Conservation (phyloP, 2,113 vertebrate genomes). For the Notechis scutatus region DNA sequence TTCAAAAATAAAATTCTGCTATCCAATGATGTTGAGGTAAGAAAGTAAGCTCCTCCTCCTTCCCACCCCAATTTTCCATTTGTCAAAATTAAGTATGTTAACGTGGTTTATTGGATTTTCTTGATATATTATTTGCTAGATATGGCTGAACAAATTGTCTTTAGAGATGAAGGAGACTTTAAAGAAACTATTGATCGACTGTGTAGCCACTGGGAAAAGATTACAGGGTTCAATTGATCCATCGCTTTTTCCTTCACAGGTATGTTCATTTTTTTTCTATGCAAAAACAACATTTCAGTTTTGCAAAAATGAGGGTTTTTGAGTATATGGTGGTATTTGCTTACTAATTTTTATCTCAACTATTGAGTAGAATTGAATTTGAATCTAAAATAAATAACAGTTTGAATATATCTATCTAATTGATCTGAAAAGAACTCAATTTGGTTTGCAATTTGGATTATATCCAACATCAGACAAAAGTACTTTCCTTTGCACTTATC, state of each 20-base stretch:
- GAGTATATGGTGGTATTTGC: not conserved
- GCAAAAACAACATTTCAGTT: not conserved
- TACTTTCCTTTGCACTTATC: not conserved
- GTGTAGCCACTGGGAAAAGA: constrained; percentile 78
- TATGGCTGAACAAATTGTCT: constrained; percentile 87
- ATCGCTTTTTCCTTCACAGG: constrained; percentile 89
- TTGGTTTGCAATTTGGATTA: not conserved
- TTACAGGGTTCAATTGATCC: constrained; percentile 81
- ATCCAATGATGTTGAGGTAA: constrained; percentile 91
- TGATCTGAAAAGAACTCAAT: constrained; percentile 9
- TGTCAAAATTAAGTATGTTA: constrained; percentile 17
- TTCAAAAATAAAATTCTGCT: constrained; percentile 85
- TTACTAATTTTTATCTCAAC: not conserved
- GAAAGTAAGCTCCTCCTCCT: constrained; percentile 1
- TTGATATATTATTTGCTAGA: constrained; percentile 65
- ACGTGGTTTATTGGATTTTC: constrained; percentile 25
- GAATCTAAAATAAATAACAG: not conserved
- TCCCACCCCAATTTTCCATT: not conserved
- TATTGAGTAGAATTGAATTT: not conserved
- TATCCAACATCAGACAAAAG: not conserved
- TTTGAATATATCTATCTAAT: not conserved
- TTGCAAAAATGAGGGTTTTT: not conserved
- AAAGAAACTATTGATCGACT: constrained; percentile 84
- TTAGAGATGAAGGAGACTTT: constrained; percentile 93
- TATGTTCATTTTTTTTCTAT: constrained; percentile 51